Evolutionary conservation across 2,113 vertebrate genomes (phyloP).

Genomic region (Chunga burmeisteri): DNA sequence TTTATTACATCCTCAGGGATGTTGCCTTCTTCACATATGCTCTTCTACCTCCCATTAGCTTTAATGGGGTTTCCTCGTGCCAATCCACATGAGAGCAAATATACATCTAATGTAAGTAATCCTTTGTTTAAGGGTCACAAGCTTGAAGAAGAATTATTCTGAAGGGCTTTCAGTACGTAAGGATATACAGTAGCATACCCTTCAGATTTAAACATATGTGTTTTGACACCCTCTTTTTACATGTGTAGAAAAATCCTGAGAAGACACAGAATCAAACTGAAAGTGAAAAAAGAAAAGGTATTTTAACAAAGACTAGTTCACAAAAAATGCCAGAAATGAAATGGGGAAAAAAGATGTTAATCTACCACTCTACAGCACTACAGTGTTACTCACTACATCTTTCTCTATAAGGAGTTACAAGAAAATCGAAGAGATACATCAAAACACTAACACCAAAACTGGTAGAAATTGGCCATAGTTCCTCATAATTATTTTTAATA

Average conservation of each 20-base stretch:
- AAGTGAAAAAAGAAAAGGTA: neutral
- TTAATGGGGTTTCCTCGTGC: neutral
- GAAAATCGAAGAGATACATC: neutral
- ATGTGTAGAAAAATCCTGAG: neutral
- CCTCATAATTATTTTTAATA: neutral
- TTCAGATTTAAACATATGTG: neutral
- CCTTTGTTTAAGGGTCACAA: neutral
- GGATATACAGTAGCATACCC: neutral
- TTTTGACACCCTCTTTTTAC: neutral
- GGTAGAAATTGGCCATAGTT: neutral
- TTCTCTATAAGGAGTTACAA: neutral
- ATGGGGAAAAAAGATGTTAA: neutral
- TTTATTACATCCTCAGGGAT: conserved; percentile 30
- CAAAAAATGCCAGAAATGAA: neutral
- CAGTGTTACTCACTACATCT: neutral
- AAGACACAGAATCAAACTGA: neutral
- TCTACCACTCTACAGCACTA: neutral
- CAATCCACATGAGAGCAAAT: neutral
- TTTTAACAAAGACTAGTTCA: neutral
- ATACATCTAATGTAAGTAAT: neutral
- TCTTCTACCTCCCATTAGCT: conserved; percentile 19
- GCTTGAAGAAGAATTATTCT: neutral
- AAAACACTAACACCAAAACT: neutral
- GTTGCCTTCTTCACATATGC: neutral
- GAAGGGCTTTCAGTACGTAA: neutral